phyloP scores from a whole-genome alignment of 2,888 invertebrate genomes.

The Andrena bicolor region DNA sequence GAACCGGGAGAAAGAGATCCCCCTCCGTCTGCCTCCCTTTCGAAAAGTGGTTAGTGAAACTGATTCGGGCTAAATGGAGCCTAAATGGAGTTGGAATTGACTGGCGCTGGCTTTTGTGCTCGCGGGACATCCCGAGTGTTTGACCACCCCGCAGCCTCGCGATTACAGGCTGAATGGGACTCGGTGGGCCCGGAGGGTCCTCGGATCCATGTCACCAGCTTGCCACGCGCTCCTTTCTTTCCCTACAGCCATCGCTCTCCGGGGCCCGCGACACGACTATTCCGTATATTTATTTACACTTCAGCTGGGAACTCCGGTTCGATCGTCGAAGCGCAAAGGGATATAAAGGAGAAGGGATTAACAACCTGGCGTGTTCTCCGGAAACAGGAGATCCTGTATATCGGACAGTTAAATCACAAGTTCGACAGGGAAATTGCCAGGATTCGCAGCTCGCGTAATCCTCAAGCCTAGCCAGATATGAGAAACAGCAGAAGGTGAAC shows the following conservation, averaged over 20 bases:
- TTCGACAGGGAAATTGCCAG: too few relatives aligned
- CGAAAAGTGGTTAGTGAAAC: constrained; percentile 75
- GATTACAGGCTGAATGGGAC: constrained; percentile 37
- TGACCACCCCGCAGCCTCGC: constrained; percentile 41
- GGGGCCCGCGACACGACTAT: too few relatives aligned
- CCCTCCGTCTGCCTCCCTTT: constrained; percentile 36
- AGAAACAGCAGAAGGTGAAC: too few relatives aligned
- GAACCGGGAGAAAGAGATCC: background rate
- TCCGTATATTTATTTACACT: too few relatives aligned
- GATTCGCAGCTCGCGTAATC: too few relatives aligned
- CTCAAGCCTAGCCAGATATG: too few relatives aligned
- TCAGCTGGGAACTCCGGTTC: too few relatives aligned
- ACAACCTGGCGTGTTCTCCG: too few relatives aligned
- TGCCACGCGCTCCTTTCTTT: constrained; percentile 48
- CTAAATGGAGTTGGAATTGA: constrained; percentile 80
- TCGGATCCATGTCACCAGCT: constrained; percentile 34
- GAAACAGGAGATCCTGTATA: too few relatives aligned
- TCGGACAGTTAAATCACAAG: too few relatives aligned
- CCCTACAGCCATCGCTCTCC: background rate
- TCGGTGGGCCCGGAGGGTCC: background rate
- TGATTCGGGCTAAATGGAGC: constrained; percentile 79
- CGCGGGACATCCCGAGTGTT: constrained; percentile 62
- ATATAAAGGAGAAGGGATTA: too few relatives aligned
- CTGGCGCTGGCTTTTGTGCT: constrained; percentile 71
- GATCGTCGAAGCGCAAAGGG: too few relatives aligned